A percentile compares a stretch with the other conserved stretches of the same genome.
Conservation (phyloP, 2,888 invertebrate species). For the Metellina segmentata region DNA sequence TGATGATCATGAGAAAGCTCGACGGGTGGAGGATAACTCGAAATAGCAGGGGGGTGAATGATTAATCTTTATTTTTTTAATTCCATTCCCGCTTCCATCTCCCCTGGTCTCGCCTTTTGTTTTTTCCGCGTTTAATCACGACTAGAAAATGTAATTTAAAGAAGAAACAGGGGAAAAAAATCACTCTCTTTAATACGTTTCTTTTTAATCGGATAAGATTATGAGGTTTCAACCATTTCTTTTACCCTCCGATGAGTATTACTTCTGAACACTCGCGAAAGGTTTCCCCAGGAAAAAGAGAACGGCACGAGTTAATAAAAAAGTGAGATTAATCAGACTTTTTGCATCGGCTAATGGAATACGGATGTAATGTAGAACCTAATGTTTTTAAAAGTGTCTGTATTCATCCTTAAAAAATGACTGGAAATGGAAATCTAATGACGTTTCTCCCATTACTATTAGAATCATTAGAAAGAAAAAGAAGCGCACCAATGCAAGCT, state of each 20-base stretch:
- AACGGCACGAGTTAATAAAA: constrained; percentile 17
- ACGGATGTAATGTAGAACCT: constrained; percentile 39
- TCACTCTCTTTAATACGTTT: constrained; percentile 27
- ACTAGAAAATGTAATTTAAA: constrained; percentile 36
- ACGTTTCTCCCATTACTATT: constrained; percentile 34
- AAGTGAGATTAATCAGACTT: constrained; percentile 34
- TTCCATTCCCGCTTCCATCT: background rate
- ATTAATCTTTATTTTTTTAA: constrained; percentile 2
- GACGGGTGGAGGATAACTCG: background rate
- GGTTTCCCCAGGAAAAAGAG: background rate
- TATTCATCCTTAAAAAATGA: constrained; percentile 25
- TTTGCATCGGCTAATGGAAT: constrained; percentile 45
- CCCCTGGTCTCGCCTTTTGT: background rate
- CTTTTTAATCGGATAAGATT: constrained; percentile 39
- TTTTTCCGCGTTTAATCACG: constrained; percentile 29
- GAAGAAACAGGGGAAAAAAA: background rate
- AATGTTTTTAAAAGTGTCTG: constrained; percentile 36
- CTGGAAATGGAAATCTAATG: constrained; percentile 49
- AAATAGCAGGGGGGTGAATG: background rate
- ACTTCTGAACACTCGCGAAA: background rate
- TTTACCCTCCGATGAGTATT: background rate
- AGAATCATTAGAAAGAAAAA: constrained; percentile 15
- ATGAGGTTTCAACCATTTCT: constrained; percentile 33
- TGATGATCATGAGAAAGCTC: constrained; percentile 19
- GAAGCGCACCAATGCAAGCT: background rate